A percentile compares a stretch with the other conserved stretches of the same genome.
These are phyloP conservation scores for Trogon surrucura DNA, from an alignment of 2,113 vertebrate species.

Conservation along the genomic window DNA sequence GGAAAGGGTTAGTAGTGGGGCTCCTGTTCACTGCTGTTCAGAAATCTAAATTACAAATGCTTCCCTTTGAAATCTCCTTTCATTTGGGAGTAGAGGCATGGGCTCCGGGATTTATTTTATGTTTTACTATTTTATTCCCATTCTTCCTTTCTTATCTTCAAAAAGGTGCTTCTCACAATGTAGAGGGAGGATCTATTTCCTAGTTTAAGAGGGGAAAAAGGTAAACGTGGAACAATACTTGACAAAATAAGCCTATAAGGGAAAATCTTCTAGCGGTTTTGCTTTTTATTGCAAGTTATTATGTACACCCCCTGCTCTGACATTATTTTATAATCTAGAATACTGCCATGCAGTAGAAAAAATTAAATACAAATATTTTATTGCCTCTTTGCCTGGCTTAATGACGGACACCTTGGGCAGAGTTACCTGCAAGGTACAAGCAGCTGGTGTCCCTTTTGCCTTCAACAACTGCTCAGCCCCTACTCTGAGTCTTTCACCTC, in stretches of 20 bases:
- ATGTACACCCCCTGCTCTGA: constrained; percentile 9
- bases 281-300: constrained; percentile 8
- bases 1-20: background rate
- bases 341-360: background rate
- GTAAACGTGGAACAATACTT: constrained; percentile 52
- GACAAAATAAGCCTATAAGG: constrained; percentile 40
- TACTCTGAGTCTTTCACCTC: background rate
- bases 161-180: constrained; percentile 44
- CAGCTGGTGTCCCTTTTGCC: background rate
- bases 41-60: background rate
- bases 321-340: constrained; percentile 17
- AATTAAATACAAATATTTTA: background rate
- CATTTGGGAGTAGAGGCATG: background rate
- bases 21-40: background rate
- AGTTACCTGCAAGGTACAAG: background rate
- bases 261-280: constrained; percentile 20
- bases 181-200: constrained; percentile 54
- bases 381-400: background rate
- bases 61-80: constrained; percentile 19
- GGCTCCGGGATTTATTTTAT: constrained; percentile 1
- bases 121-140: constrained; percentile 15
- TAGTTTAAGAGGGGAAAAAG: constrained; percentile 29
- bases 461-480: background rate
- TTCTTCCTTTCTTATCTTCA: constrained; percentile 26
- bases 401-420: background rate